Evolutionary conservation across 1,140 invertebrate species (phyloP), one percentile per base, ranked within the genome.

Genomic region (Lepidotrigona ventralis): DNA sequence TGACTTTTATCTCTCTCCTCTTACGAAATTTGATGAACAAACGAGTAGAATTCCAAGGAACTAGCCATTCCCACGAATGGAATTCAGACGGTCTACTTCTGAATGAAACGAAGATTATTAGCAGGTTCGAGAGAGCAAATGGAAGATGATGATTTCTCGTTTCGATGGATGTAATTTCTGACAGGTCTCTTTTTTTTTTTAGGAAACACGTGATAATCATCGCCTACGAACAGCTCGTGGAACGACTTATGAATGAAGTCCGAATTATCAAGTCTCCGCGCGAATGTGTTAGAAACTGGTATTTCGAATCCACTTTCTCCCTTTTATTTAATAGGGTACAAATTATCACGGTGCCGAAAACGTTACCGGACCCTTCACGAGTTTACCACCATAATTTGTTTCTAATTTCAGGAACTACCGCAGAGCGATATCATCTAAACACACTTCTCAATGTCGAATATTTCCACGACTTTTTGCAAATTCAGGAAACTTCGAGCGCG

Each of bases 171-270:
- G 68, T 56, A 75, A 81, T 75, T n/a, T 64, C 63, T 17, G 1
- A 8, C 15, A 60, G 63, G 15, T 19, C 54, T 4, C 19, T 4
- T 23, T 53, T 46, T 19, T 9, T 73, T 81, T 64, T 39, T 39
- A 11, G 70, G 51, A 53, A 66, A 73, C 26, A 53, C 33, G 39
- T 58, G 26, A 21, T n/a, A 58, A 79, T 80, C 26, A 64, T 73
- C n/a, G 21, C 54, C 21, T 4, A 21, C 8, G 23, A 21, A 56
- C 51, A 1, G 53, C 23, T 19, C 17, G 26, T 8, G 79, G 63
- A 81, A 66, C 70, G 8, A 60, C 46, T 66, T 63, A 63, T 81
- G 79, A 81, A 81, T 81, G 79, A 54, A 74, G 60, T 11, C 39
- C 23, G 53, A 74, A 81, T 74, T 64, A 77, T 51, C 63, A 39